Evolutionary conservation across 2,888 invertebrate species (phyloP), one percentile per base, ranked within the genome.

Genomic region (Harpagoxenus sublaevis): DNA sequence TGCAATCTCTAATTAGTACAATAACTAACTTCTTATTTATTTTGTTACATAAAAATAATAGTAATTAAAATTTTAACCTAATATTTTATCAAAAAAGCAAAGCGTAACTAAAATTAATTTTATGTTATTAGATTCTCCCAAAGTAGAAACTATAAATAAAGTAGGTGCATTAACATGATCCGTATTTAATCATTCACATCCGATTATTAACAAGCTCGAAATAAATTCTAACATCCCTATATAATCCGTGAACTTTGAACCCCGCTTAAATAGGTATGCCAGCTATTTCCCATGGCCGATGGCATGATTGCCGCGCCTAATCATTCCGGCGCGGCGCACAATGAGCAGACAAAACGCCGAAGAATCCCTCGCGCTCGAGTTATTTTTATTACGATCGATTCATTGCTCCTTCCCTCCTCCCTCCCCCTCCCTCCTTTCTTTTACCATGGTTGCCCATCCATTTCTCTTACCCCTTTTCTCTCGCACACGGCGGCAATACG

Each of bases 311-410:
- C 60, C 71, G 57, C 60, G 60, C 66, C 31, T 81, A 71, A 81
- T 60, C 60, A 45, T 68, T 6, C 60, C 23, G 45, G 12, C 6
- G 55, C 73, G 75, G 86, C 45, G 63, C 55, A 62, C 84, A 81
- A 86, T 79, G 86, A 86, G 74, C 68, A 39, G 60, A 62, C 62
- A 65, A 74, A 63, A 60, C 57, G 45, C 68, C 18, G 48, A 51
- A 79, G 75, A 77, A 86, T 86, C 68, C 18, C 55, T 55, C 84
- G 60, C 82, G 74, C 48, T 66, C 60, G 68, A 63, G 84, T 68
- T 63, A 84, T 86, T 87, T 86, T 87, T 86, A 83, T 78, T 62
- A 66, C 28, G 28, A 57, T 77, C 81, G 12, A 15, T 68, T 68
- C 77, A 55, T 66, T 51, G 78, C 66, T 62, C 6, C 35, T 35